Conservation (phyloP, 2,888 invertebrate species). For the Troglohyphantes excavatus region DNA sequence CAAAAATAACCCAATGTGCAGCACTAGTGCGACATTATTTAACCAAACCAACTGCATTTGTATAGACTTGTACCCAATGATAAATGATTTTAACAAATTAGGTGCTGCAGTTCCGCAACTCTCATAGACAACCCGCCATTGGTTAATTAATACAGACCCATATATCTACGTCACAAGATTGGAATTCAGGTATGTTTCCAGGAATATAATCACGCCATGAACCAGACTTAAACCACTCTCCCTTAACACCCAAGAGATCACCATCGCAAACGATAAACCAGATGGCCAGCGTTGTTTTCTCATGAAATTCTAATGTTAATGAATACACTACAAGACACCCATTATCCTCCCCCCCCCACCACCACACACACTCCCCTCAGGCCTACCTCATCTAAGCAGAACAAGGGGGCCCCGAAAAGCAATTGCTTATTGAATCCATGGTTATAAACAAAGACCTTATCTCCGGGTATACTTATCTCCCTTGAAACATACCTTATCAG, state of each 20-base stretch:
- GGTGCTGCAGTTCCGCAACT: no score
- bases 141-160: no score
- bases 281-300: conserved; percentile 52
- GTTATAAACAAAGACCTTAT: conserved; percentile 64
- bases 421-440: conserved; percentile 67
- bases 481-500: conserved; percentile 45
- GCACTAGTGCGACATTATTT: no score
- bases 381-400: no score
- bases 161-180: no score
- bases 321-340: conserved; percentile 47
- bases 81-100: no score
- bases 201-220: neutral
- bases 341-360: neutral
- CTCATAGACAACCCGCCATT: no score
- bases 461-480: conserved; percentile 43
- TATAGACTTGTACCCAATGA: no score
- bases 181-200: no score
- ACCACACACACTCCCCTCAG: no score
- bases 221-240: neutral
- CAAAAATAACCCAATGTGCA: no score
- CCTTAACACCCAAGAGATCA: neutral
- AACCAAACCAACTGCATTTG: no score
- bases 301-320: conserved; percentile 70
- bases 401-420: conserved; percentile 6
- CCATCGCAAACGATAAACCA: conserved; percentile 48